Conservation (phyloP, 2,113 vertebrate genomes). For the Dryoscopus gambensis region DNA sequence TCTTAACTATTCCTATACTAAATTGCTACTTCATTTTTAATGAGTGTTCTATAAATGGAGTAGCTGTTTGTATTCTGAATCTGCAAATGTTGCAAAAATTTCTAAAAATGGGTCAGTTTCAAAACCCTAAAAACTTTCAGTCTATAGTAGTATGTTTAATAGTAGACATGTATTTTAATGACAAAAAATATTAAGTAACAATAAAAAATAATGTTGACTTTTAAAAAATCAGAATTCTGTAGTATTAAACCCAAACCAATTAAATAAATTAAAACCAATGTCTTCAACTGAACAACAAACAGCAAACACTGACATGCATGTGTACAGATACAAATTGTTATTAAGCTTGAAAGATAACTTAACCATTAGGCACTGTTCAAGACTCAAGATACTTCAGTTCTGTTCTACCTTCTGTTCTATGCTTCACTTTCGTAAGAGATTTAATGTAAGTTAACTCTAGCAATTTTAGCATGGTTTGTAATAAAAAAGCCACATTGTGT, state of each 20-base stretch:
- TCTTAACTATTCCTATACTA: neutral
- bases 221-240: neutral
- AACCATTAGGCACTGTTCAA: neutral
- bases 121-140: neutral
- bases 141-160: neutral
- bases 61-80: neutral
- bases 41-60: neutral
- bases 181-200: neutral
- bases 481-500: neutral
- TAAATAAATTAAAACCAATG: neutral
- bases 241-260: neutral
- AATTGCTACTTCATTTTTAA: slow-evolving; percentile 42
- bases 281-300: neutral
- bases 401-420: no score
- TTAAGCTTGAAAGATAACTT: neutral
- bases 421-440: neutral
- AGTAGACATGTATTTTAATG: neutral
- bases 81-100: slow-evolving; percentile 11
- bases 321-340: neutral
- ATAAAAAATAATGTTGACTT: neutral
- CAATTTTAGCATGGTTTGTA: neutral
- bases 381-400: neutral
- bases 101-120: neutral
- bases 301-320: neutral
- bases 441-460: neutral